These are phyloP conservation scores for Lytechinus variegatus DNA, from an alignment of 35 echinoderm and acorn worm species.

Conservation along the genomic window DNA sequence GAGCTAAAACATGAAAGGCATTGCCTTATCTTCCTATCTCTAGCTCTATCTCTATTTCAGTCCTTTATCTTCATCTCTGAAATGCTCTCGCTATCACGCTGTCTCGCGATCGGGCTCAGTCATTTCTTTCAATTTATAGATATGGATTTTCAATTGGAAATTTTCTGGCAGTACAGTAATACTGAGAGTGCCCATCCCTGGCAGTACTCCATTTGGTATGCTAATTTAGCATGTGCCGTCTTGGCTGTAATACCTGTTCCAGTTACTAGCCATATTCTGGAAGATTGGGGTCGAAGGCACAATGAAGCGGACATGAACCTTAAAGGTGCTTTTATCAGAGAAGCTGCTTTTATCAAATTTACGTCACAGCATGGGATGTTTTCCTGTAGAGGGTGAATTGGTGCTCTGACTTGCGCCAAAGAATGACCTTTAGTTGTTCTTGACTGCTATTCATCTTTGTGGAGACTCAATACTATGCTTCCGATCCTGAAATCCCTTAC, in stretches of 20 bases:
- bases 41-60: background rate
- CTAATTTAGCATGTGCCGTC: background rate
- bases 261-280: background rate
- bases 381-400: no score
- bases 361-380: no score
- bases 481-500: background rate
- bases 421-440: background rate
- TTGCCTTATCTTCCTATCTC: background rate
- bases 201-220: conserved; percentile 8
- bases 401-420: background rate
- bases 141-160: conserved; percentile 40
- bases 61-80: background rate
- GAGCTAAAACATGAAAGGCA: conserved; percentile 6
- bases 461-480: background rate
- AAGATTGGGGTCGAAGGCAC: conserved; percentile 16
- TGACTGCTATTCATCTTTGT: background rate
- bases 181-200: background rate
- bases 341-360: conserved; percentile 1
- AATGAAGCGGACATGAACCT: conserved; percentile 17
- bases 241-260: background rate
- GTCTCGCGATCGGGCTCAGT: background rate
- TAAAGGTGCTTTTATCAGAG: background rate
- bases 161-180: background rate
- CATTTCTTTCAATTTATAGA: conserved; percentile 38
- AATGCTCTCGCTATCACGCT: background rate